These are phyloP conservation scores for Cephus sareptanus DNA, from an alignment of 2,888 invertebrate species.

Conservation along the genomic window DNA sequence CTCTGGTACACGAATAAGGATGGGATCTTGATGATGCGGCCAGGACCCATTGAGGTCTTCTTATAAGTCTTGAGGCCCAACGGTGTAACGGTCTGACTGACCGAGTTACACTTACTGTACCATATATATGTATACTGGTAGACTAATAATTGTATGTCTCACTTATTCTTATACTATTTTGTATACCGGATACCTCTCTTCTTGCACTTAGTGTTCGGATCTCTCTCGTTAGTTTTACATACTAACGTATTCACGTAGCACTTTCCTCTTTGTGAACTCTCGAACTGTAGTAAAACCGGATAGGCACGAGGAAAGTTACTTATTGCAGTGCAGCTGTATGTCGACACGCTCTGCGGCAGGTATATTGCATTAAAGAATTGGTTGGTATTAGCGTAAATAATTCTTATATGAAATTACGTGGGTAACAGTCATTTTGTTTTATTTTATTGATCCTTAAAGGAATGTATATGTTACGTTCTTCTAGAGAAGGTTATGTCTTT, in stretches of 20 bases:
- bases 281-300: background rate
- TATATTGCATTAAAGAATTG: background rate
- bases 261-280: background rate
- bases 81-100: conserved; percentile 54
- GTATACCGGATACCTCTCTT: background rate
- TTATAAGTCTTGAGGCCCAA: conserved; percentile 32
- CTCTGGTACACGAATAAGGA: background rate
- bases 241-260: background rate
- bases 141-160: background rate
- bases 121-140: background rate
- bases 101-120: conserved; percentile 42
- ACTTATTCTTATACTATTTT: background rate
- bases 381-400: background rate
- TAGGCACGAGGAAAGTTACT: background rate
- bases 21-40: conserved; percentile 29
- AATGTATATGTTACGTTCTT: background rate
- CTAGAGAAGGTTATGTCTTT: background rate
- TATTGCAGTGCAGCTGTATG: background rate
- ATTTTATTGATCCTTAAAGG: background rate
- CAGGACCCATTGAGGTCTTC: conserved; percentile 55
- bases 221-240: background rate
- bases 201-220: background rate
- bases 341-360: background rate
- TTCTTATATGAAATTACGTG: background rate
- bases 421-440: background rate